A percentile compares a stretch with the other conserved stretches of the same genome.
Conservation (phyloP, 2,888 invertebrate genomes). For the Drosophila paramelanica region DNA sequence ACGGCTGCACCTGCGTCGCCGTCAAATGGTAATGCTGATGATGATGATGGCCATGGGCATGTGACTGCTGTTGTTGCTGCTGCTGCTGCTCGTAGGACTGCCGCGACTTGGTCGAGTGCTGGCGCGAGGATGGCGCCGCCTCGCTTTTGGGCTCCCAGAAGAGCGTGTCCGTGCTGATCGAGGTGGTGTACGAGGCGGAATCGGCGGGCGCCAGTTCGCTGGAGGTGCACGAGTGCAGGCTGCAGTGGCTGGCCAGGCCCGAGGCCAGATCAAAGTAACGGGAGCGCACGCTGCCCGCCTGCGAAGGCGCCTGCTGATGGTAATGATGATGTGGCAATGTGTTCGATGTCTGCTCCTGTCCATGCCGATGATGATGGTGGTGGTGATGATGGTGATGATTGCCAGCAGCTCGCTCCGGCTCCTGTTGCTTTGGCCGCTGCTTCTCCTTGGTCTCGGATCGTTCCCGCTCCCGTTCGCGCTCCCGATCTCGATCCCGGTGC, state of each 20-base stretch:
- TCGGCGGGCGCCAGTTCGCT: conserved; percentile 90
- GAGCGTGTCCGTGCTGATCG: conserved; percentile 93
- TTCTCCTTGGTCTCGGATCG: conserved; percentile 68
- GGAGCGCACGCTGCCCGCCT: conserved; percentile 84
- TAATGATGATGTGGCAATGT: conserved; percentile 73
- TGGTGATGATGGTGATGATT: conserved; percentile 67
- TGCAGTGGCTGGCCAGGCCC: conserved; percentile 91
- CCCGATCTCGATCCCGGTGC: conserved; percentile 86
- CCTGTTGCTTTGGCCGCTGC: conserved; percentile 52
- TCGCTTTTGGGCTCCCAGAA: conserved; percentile 90
- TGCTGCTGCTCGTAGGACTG: conserved; percentile 86
- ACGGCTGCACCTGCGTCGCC: conserved; percentile 85
- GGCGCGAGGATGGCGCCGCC: conserved; percentile 85
- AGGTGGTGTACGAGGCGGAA: conserved; percentile 93
- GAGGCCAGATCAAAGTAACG: conserved; percentile 89
- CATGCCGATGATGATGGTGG: conserved; percentile 71
- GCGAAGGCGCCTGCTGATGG: conserved; percentile 81
- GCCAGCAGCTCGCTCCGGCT: conserved; percentile 16
- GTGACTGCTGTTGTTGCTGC: conserved; percentile 25
- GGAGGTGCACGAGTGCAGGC: conserved; percentile 93
- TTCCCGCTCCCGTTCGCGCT: conserved; percentile 85
- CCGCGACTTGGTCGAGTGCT: conserved; percentile 86
- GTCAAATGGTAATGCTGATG: conserved; percentile 85
- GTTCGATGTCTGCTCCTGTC: conserved; percentile 75
- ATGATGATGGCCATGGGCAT: conserved; percentile 74